A percentile compares a stretch with the other conserved stretches of the same genome.
Conservation (phyloP, 2,888 invertebrate genomes). For the Vanessa cardui region DNA sequence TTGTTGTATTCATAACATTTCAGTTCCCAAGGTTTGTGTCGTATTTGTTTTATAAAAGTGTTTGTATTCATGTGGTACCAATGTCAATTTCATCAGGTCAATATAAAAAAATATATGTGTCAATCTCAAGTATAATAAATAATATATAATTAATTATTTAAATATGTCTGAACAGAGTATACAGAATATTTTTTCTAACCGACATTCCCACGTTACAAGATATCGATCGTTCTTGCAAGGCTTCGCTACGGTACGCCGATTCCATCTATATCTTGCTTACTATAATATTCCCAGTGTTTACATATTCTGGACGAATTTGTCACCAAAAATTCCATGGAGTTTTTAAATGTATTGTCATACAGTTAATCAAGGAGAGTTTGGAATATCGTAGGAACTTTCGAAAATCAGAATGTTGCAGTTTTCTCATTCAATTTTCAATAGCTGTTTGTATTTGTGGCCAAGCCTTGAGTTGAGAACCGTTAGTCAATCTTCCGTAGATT, state of each 20-base stretch:
- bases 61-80: no score
- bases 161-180: neutral
- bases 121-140: no score
- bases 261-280: conserved; percentile 46
- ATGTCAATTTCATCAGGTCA: no score
- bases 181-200: conserved; percentile 15
- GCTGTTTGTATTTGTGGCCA: conserved; percentile 23
- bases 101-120: no score
- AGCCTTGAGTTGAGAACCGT: conserved; percentile 61
- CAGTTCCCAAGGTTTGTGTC: no score
- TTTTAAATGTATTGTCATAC: neutral
- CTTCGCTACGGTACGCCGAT: conserved; percentile 65
- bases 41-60: no score
- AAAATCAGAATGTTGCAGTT: neutral
- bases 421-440: conserved; percentile 7
- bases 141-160: neutral
- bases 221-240: conserved; percentile 74
- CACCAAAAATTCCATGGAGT: neutral
- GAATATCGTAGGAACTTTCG: neutral
- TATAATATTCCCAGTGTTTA: conserved; percentile 12
- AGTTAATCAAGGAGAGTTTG: neutral
- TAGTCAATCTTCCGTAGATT: conserved; percentile 62
- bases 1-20: no score
- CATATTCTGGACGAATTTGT: neutral
- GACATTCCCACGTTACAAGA: conserved; percentile 59